Evolutionary conservation across 2,797 vertebrate genomes (phyloP), one percentile per base, ranked within the genome.

Genomic region (Ptychobarbus kaznakovi): DNA sequence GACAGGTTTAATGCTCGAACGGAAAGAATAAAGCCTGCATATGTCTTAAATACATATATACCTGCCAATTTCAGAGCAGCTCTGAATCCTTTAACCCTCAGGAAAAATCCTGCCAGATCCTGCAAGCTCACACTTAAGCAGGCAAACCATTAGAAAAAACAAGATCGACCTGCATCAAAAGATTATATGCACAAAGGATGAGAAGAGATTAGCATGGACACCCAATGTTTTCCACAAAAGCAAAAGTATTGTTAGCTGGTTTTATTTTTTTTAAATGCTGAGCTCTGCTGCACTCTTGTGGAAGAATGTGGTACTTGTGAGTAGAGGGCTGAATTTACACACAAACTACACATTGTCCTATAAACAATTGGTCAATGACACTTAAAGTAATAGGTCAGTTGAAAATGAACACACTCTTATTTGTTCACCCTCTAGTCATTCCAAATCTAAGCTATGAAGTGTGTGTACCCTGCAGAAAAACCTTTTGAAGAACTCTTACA

Each of bases 251-350:
- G 53, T 58, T 58, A 58, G 38, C 25, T 28, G 11, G 38, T 78
- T 78, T 61, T 25, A 11, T 5, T 1, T 13, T 6, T 73, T 40
- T 42, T n/a, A 4, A 51, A 22, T 42, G 1, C 68, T 85, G 49
- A 86, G 75, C 7, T 76, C 6, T 90, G 89, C 88, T 91, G 88
- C 79, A 88, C 85, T 84, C 91, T 89, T 84, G 82, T 89, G 92
- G 86, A 35, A 9, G 25, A 77, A 12, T 2, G 18, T n/a, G 35
- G 66, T 63, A 81, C 56, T 80, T 68, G 49, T 3, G 4, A 40
- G 40, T 16, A 25, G 25, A 61, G 4, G 66, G 28, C 32, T 76
- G 51, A 56, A 38, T 56, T 76, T n/a, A 35, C 49, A 46, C 22
- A 44, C n/a, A 16, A 20, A 74, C 11, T 35, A 75, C 16, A 51